phyloP scores from a whole-genome alignment of 2,113 vertebrate species.

The Panthera tigris region DNA sequence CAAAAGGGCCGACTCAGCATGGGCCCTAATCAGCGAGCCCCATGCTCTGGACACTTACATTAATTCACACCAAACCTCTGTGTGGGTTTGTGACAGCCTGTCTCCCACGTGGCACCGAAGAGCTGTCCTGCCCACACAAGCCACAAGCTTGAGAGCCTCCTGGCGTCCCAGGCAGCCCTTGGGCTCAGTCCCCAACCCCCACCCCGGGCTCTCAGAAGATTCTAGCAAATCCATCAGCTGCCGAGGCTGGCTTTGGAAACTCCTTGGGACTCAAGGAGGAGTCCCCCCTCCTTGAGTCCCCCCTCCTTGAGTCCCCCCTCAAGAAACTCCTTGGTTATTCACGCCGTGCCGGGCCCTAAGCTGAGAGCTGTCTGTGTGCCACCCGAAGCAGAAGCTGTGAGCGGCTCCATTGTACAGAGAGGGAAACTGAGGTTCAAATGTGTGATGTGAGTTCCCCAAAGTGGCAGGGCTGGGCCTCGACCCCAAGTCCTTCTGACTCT shows the following conservation, averaged over 20 bases:
- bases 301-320: no score
- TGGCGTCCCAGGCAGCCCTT: background rate
- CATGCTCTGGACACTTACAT: background rate
- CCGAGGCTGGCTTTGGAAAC: background rate
- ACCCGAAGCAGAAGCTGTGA: accelerated
- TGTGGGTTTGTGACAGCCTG: background rate
- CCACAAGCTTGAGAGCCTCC: background rate
- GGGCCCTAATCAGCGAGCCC: background rate
- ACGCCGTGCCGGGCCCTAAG: accelerated
- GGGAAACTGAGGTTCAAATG: background rate
- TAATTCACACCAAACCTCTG: background rate
- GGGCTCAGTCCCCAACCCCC: accelerated
- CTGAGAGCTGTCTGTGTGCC: background rate
- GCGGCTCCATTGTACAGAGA: background rate
- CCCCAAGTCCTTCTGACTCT: background rate
- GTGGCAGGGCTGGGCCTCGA: background rate
- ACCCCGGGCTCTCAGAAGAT: background rate
- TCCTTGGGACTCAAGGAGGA: background rate
- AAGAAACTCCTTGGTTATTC: background rate
- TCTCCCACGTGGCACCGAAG: background rate
- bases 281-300: no score
- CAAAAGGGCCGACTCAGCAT: accelerated
- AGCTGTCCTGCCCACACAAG: background rate
- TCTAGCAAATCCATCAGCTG: background rate
- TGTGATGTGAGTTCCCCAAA: accelerated